These are phyloP conservation scores for Phalacrocorax pelagicus DNA, from an alignment of 2,113 vertebrate species.

Conservation along the genomic window DNA sequence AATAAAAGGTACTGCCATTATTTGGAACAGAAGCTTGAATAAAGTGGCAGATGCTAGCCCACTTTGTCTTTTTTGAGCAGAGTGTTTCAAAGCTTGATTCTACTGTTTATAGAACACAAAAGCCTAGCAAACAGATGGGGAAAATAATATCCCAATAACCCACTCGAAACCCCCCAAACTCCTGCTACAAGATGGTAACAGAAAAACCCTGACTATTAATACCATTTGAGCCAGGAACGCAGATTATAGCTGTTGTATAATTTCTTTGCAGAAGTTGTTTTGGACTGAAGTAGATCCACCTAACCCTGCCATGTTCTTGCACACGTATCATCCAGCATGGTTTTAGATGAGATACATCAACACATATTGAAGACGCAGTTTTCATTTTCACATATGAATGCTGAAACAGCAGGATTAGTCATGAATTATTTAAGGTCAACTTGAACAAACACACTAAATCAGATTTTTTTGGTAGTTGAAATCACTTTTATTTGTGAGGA, in stretches of 20 bases:
- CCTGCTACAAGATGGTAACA: neutral
- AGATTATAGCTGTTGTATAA: neutral
- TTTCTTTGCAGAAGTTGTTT: neutral
- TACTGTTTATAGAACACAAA: neutral
- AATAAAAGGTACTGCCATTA: neutral
- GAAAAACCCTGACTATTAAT: neutral
- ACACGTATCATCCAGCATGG: neutral
- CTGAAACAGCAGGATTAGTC: neutral
- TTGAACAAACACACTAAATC: neutral
- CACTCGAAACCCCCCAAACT: neutral
- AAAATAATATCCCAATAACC: neutral
- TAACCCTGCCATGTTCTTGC: neutral
- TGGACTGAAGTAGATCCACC: neutral
- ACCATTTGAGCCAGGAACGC: neutral
- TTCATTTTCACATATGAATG: neutral
- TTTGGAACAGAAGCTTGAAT: neutral
- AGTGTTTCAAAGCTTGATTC: neutral
- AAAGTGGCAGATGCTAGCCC: neutral
- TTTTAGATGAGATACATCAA: neutral
- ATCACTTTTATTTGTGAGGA: constrained; percentile 75
- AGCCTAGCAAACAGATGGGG: neutral
- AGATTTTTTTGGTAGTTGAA: neutral
- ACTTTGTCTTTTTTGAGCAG: neutral
- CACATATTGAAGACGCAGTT: neutral
- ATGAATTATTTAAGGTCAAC: neutral